Base-by-base conservation (phyloP, 2,113 vertebrate species). In the Setophaga kirtlandii region DNA sequence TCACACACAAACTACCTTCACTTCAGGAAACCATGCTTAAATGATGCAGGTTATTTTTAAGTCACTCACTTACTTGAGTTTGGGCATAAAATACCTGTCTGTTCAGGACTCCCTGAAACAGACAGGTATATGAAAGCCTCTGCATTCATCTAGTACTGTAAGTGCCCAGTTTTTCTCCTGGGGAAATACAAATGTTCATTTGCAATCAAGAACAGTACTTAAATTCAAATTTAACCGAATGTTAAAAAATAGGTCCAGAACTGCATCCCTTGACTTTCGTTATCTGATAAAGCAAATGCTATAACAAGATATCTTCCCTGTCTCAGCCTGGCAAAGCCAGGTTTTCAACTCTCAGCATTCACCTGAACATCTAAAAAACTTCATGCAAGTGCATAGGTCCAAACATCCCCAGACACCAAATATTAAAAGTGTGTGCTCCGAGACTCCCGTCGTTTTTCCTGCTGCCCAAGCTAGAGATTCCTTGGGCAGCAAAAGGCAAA, bases 361-460 rank as follows among this genome's bases (percentile, higher is more conserved):
- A 44, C 31, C 11, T 44, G 8, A 60, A 33, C 35, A 49, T 37
- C 79, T 59, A 31, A 42, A 88, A 74, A 47, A 25, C 47, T 52
- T 49, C 10, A 62, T 16, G 17, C 8, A 47, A 80, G 10, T 27
- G 60, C 7, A 13, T 11, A 39, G 18, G 19, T 49, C 12, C 33
- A 77, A 67, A 64, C 10, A 39, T 23, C 28, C 56, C 24, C 76
- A 63, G 31, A 13, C 47, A 63, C 16, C 22, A 74, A 83, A 56
- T 15, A 59, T 5, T 8, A 71, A 42, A 14, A 63, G 6, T 0
- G 0, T 0, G 0, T n/a, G 18, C 42, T 90, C 39, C 11, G 47
- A 55, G n/a, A 35, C n/a, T 74, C 70, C 50, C 41, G 24, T 0
- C 12, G 9, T 31, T 65, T 83, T 73, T 64, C 67, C 63, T 59